Base-by-base conservation (phyloP, 2,888 invertebrate genomes). In the Leucophenga montana region DNA sequence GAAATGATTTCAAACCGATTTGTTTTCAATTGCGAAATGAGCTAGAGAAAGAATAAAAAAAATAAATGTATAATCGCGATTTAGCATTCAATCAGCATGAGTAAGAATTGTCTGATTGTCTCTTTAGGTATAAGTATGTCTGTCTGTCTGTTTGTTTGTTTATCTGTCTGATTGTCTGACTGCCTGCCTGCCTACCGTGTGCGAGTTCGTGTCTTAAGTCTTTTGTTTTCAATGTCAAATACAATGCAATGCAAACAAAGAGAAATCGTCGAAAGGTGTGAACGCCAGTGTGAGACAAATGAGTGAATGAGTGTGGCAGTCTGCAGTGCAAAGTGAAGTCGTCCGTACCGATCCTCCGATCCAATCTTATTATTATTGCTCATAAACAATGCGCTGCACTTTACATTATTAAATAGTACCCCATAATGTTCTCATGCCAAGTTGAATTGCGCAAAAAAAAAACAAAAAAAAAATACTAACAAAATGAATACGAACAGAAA, bases 141-240 rank as follows among this genome's bases (percentile, higher is more conserved):
- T 39, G 39, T 11, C 39, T 8, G 39, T 11, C 39, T 39, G 39
- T 11, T 11, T 39, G 39, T 8, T 11, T 39, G 39, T 11, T 11
- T 39, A 8, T 11, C 9, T 39, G 39, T 27, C 27, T 39, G 39
- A 5, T 8, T 39, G 39, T 11, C 39, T 39, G 39, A 1, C 39
- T 39, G 39, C 9, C 39, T 39, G 39, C 3, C 8, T 39, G 39
- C 39, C 39, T 39, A 8, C 39, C n/a, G 39, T 22, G 27, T 56
- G 48, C 48, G 48, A 64, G 62, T 64, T 64, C 62, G 62, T 64
- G 62, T 64, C 62, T 64, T 46, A 48, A 64, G 62, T 48, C 62
- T 64, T 64, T 64, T 64, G 62, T 64, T 64, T 64, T 64, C 62
- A 64, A 64, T 64, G 62, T 64, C 62, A 64, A 64, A 48, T 64